Evolutionary conservation across 2,797 vertebrate genomes (phyloP).

Genomic region (Anas acuta): DNA sequence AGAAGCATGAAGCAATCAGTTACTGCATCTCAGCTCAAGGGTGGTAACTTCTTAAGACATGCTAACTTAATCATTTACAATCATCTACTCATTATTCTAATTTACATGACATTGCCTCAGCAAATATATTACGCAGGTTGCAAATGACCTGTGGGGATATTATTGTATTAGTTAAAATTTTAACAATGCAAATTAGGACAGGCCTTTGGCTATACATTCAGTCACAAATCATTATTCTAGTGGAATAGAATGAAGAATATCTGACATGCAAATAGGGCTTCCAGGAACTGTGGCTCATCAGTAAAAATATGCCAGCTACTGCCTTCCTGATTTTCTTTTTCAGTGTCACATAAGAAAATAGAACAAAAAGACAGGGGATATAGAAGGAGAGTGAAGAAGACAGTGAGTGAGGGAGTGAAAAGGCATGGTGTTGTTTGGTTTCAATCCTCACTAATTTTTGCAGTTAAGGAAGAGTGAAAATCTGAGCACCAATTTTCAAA

Average conservation of each 20-base stretch:
- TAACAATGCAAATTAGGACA: conserved; percentile 64
- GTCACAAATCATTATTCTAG: conserved; percentile 47
- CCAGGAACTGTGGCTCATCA: not conserved
- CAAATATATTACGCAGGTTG: conserved; percentile 12
- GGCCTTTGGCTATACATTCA: conserved; percentile 23
- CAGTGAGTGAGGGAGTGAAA: not conserved
- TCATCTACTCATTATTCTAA: conserved; percentile 14
- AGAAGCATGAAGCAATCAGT: not conserved
- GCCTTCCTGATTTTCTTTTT: not conserved
- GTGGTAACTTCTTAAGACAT: conserved; percentile 25
- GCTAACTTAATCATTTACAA: conserved; percentile 43
- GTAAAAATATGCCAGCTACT: not conserved
- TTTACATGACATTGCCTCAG: conserved; percentile 38
- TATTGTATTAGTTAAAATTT: conserved; percentile 47
- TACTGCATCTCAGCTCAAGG: conserved; percentile 13
- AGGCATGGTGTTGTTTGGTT: not conserved
- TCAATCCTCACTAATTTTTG: not conserved
- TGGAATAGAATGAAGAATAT: not conserved
- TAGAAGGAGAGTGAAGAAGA: not conserved
- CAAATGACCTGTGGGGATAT: conserved; percentile 41
- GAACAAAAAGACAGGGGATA: not conserved
- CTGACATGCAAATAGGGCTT: not conserved
- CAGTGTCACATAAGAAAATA: not conserved
- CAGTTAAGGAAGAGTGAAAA: not conserved
- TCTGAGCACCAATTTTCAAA: not conserved